Evolutionary conservation across 2,797 vertebrate genomes (phyloP), one percentile per base, ranked within the genome.

Genomic region (Megalops cyprinoides): DNA sequence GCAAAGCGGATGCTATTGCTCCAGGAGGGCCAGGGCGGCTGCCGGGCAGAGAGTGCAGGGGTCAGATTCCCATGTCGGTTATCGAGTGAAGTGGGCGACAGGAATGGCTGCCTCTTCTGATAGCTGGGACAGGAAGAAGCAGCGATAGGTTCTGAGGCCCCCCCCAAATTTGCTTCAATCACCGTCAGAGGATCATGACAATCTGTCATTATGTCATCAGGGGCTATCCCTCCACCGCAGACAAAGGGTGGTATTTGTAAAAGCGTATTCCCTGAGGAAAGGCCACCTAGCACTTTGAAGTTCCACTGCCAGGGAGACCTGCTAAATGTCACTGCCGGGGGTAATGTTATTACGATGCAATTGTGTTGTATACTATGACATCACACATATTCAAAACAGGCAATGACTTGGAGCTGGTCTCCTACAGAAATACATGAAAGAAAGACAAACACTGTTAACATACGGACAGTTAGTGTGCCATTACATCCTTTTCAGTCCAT

Each of bases 41-140:
- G 67, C 37, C 67, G 31, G 46, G 49, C n/a, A n/a, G 78, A 79
- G 80, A 76, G 85, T 84, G 76, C 62, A 58, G 20, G 14, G 62
- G 78, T 84, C 81, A 82, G 77, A 80, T 88, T 90, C 89, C 84
- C 89, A 88, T 81, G 83, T 74, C 25, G 15, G 62, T 84, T 89
- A 90, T 90, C 89, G 81, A 79, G 56, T 84, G 55, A 79, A 83
- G 85, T 88, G 82, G 87, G 87, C 82, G 83, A 84, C 86, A 88
- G 86, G 89, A 87, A 87, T 79, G 76, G 79, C 85, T 90, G 87
- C 71, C 60, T 55, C 75, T 65, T 76, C 81, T 74, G 88, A 90
- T 90, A 88, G 67, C 42, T 20, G 67, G 58, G 51, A 83, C 83
- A 82, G 81, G 75, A 81, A 86, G 85, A 86, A 84, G 82, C 46